These are phyloP conservation scores for Haliclystus octoradiatus DNA, from an alignment of 30 jellyfish, hydroid and myxozoan species.

Conservation along the genomic window DNA sequence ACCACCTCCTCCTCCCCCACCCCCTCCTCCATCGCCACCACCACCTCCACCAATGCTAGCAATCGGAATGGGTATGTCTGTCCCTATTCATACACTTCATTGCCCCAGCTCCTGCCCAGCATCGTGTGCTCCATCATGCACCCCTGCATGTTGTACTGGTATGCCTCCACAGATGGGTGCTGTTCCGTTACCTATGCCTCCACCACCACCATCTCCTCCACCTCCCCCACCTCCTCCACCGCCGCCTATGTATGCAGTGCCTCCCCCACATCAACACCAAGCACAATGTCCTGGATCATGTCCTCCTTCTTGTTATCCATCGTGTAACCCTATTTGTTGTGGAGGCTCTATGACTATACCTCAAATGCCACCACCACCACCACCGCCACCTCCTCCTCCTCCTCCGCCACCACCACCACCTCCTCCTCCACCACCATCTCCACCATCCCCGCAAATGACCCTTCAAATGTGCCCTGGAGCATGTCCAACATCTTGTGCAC, in stretches of 20 bases:
- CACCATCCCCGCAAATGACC: slow-evolving; percentile 24
- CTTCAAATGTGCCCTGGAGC: slow-evolving; percentile 79
- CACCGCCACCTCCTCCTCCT: slow-evolving; percentile 87
- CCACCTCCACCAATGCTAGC: no score
- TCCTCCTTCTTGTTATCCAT: no score
- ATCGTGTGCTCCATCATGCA: slow-evolving; percentile 77
- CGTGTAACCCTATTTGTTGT: no score
- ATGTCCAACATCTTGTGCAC: slow-evolving; percentile 91
- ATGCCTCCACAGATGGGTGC: slow-evolving; percentile 51
- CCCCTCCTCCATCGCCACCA: no score
- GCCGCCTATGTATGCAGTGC: slow-evolving; percentile 17
- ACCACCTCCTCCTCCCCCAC: no score
- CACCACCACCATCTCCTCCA: slow-evolving; percentile 28
- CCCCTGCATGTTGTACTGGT: slow-evolving; percentile 84
- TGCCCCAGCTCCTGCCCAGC: no score
- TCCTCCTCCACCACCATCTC: slow-evolving; percentile 47
- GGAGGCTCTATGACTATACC: no score
- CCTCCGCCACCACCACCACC: slow-evolving; percentile 81
- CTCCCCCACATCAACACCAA: slow-evolving; percentile 47
- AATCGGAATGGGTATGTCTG: no score
- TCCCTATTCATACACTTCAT: no score
- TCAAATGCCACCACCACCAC: slow-evolving; percentile 71
- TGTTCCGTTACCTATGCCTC: slow-evolving; percentile 30
- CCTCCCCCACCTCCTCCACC: slow-evolving; percentile 46
- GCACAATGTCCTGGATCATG: no score